Conservation (phyloP, 2,888 invertebrate genomes). For the Phragmatobia fuliginosa region DNA sequence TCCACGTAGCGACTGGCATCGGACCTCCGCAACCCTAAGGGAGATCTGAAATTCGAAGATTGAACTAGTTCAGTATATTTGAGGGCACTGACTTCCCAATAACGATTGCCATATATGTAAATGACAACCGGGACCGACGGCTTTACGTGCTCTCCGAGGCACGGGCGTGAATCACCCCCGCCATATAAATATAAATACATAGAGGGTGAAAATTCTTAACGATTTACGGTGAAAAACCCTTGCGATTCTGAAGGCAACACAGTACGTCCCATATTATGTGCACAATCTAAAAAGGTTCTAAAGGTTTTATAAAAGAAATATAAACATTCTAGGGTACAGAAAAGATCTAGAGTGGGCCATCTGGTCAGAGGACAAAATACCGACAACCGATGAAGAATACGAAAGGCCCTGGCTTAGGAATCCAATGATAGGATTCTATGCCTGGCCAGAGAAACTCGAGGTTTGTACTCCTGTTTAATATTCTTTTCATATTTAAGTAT, state of each 20-base stretch:
- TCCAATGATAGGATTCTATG: slow-evolving; percentile 87
- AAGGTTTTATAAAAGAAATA: not conserved
- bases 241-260: not conserved
- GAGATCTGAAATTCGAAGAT: too few species aligned
- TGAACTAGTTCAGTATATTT: too few species aligned
- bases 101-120: too few species aligned
- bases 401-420: slow-evolving; percentile 90
- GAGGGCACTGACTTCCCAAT: too few species aligned
- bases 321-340: slow-evolving; percentile 82
- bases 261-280: not conserved
- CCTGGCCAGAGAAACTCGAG: slow-evolving; percentile 85
- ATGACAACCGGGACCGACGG: too few species aligned
- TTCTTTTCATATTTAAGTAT: too few species aligned
- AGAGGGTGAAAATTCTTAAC: not conserved
- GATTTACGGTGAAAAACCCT: not conserved
- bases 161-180: too few species aligned
- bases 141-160: too few species aligned
- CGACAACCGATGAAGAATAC: slow-evolving; percentile 90
- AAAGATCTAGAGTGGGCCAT: slow-evolving; percentile 92
- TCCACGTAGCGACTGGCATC: too few species aligned
- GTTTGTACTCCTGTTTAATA: slow-evolving; percentile 63
- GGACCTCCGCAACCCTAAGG: too few species aligned
- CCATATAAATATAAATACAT: not conserved
- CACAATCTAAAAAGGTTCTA: not conserved
- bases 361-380: slow-evolving; percentile 87